Percentiles rank a stretch among this genome's conserved stretches.
Conservation (phyloP, 2,797 vertebrate genomes). For the Bryconaethiops microstoma region DNA sequence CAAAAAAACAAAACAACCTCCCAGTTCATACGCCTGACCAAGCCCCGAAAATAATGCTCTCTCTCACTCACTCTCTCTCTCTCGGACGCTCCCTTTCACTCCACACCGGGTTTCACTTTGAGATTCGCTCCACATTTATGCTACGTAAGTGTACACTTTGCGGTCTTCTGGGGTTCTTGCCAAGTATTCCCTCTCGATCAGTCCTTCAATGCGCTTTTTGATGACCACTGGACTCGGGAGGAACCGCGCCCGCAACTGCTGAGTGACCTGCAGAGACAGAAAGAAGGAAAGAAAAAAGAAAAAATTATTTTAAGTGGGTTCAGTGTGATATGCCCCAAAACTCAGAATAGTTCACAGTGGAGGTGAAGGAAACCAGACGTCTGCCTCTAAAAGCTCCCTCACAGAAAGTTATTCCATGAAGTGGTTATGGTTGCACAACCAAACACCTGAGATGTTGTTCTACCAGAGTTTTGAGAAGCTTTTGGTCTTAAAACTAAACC, state of each 20-base stretch:
- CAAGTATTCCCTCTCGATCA: slow-evolving; percentile 99
- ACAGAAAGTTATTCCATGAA: too few species aligned
- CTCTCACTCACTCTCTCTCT: slow-evolving; percentile 59
- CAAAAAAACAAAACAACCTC: slow-evolving; percentile 92
- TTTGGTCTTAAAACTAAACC: too few species aligned
- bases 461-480: too few species aligned
- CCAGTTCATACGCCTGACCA: slow-evolving; percentile 89
- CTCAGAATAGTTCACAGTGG: too few species aligned
- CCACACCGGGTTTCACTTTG: slow-evolving; percentile 50
- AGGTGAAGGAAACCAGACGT: too few species aligned
- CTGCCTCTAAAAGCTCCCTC: too few species aligned
- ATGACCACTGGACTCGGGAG: slow-evolving; percentile 99
- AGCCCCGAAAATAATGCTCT: slow-evolving; percentile 72
- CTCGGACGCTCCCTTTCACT: slow-evolving; percentile 58
- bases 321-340: too few species aligned
- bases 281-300: background rate
- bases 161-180: slow-evolving; percentile 99
- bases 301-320: too few species aligned
- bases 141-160: slow-evolving; percentile 99
- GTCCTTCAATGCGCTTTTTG: slow-evolving; percentile 99
- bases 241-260: slow-evolving; percentile 97
- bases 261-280: slow-evolving; percentile 85
- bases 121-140: slow-evolving; percentile 84
- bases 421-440: too few species aligned
- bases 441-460: too few species aligned